Percentiles rank a stretch among this genome's conserved stretches.
These are phyloP conservation scores for Conops quadrifasciatus DNA, from an alignment of 2,888 invertebrate species.

Conservation along the genomic window DNA sequence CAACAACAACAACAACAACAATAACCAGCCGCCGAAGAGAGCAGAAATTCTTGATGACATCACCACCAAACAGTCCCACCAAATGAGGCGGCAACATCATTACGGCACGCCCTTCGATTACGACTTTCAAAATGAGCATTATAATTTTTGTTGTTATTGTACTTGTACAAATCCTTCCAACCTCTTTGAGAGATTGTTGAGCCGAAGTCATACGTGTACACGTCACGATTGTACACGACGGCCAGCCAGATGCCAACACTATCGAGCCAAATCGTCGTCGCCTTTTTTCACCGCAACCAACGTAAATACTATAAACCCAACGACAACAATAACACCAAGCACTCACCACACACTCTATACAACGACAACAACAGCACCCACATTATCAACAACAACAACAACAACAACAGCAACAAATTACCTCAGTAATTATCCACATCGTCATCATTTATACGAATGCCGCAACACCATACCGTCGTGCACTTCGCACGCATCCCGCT, in stretches of 20 bases:
- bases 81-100: background rate
- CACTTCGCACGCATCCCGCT: conserved; percentile 28
- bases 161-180: background rate
- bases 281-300: background rate
- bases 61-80: background rate
- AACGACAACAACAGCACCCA: conserved; percentile 41
- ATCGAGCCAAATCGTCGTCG: background rate
- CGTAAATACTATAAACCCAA: conserved; percentile 8
- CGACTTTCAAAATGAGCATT: conserved; percentile 5
- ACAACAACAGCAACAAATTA: conserved; percentile 32
- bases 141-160: conserved; percentile 12
- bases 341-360: conserved; percentile 39
- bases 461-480: background rate
- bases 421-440: conserved; percentile 38
- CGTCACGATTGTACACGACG: background rate
- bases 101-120: background rate
- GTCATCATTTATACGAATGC: conserved; percentile 43
- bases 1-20: conserved; percentile 3
- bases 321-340: conserved; percentile 37
- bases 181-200: background rate
- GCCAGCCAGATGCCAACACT: background rate
- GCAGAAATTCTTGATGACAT: no score
- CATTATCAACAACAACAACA: conserved; percentile 36
- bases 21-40: background rate
- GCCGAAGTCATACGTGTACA: conserved; percentile 4